These are phyloP conservation scores for Caenorhabditis inopinata DNA, from an alignment of 1,140 invertebrate genomes.

Conservation along the genomic window DNA sequence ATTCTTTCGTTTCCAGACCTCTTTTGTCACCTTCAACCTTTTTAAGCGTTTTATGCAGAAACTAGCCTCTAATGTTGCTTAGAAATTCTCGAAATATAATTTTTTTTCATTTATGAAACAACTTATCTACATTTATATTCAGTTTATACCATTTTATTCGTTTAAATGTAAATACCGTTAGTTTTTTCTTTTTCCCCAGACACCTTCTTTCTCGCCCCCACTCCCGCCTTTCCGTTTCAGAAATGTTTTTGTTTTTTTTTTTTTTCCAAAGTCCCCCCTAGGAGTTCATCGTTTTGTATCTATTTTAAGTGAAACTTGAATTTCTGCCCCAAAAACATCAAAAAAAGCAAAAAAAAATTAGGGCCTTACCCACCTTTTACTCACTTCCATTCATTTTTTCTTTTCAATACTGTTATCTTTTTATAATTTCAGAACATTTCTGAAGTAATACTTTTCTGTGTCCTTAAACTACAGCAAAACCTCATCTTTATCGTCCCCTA, in stretches of 20 bases:
- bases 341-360: background rate
- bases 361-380: constrained; percentile 9
- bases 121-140: background rate
- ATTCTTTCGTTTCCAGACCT: constrained; percentile 7
- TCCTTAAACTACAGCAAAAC: background rate
- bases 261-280: background rate
- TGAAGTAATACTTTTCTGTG: background rate
- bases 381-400: constrained; percentile 14
- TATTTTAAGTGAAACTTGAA: background rate
- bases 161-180: constrained; percentile 27
- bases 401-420: background rate
- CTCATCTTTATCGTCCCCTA: background rate
- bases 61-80: background rate
- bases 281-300: constrained; percentile 17
- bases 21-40: background rate
- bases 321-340: background rate
- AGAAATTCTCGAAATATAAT: background rate
- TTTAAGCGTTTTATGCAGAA: constrained; percentile 24
- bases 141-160: constrained; percentile 31
- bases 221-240: background rate
- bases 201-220: background rate
- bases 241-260: background rate
- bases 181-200: background rate
- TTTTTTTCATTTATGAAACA: background rate
- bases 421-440: background rate